A percentile compares a stretch with the other conserved stretches of the same genome.
These are phyloP conservation scores for Drosophila monieri DNA, from an alignment of 2,888 invertebrate species.

Conservation along the genomic window DNA sequence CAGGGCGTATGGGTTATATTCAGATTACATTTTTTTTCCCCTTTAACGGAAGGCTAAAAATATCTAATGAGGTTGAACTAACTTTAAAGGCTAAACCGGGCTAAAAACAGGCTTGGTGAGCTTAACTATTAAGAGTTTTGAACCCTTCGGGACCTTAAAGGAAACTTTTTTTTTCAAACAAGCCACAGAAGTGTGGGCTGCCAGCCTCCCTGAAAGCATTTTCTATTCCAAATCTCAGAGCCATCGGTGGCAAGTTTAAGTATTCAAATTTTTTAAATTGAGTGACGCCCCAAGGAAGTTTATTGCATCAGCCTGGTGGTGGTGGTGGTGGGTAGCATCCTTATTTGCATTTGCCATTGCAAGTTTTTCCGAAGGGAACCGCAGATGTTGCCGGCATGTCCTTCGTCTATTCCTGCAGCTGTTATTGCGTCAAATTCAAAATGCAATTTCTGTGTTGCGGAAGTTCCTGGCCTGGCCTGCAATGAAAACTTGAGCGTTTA, in stretches of 20 bases:
- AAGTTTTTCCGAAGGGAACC: constrained; percentile 31
- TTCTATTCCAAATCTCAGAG: constrained; percentile 1
- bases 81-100: neutral
- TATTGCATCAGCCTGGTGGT: constrained; percentile 23
- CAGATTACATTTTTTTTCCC: constrained; percentile 16
- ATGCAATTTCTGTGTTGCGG: constrained; percentile 73
- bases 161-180: neutral
- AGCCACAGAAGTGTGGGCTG: neutral
- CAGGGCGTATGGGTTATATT: constrained; percentile 16
- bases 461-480: constrained; percentile 52
- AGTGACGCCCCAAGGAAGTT: constrained; percentile 50
- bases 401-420: constrained; percentile 9
- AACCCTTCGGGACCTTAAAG: too few species aligned
- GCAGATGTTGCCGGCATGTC: constrained; percentile 22
- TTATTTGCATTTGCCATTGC: constrained; percentile 26
- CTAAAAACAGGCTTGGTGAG: neutral
- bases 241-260: constrained; percentile 22
- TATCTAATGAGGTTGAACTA: constrained; percentile 2
- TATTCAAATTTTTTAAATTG: constrained; percentile 51
- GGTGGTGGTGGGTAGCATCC: constrained; percentile 1
- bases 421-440: constrained; percentile 46
- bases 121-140: neutral
- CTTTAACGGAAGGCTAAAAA: neutral
- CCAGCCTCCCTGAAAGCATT: neutral
- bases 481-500: constrained; percentile 73